Percentiles rank a stretch among this genome's conserved stretches.
These are phyloP conservation scores for Amphimedon queenslandica DNA, from an alignment of 37 sponge, comb jelly and placozoan species.

Conservation along the genomic window DNA sequence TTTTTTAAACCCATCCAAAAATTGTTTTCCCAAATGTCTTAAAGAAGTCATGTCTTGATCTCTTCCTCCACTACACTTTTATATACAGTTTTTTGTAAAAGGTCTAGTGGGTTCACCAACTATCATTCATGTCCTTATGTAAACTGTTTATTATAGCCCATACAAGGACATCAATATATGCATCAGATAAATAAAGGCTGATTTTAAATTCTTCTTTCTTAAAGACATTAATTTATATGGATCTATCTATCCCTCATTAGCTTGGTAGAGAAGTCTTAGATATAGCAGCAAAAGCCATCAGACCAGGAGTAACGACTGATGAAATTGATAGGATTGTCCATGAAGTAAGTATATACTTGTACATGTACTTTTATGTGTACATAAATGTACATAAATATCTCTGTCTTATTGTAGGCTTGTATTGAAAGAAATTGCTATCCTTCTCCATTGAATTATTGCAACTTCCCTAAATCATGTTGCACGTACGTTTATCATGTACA, in stretches of 20 bases:
- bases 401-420: slow-evolving; percentile 51
- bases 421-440: slow-evolving; percentile 93
- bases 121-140: no score
- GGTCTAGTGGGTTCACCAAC: no score
- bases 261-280: slow-evolving; percentile 91
- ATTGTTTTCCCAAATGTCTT: no score
- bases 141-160: no score
- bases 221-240: neutral
- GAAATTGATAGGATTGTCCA: slow-evolving; percentile 86
- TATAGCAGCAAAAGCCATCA: slow-evolving; percentile 51
- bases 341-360: slow-evolving; percentile 42
- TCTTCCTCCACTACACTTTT: no score
- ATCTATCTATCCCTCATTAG: no score
- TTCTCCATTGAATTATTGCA: slow-evolving; percentile 89
- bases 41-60: no score
- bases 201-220: slow-evolving; percentile 2
- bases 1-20: no score
- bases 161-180: no score
- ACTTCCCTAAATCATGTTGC: slow-evolving; percentile 96
- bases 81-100: no score
- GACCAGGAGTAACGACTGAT: slow-evolving; percentile 80
- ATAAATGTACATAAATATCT: neutral
- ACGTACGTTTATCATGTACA: slow-evolving; percentile 55
- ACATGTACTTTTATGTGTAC: slow-evolving; percentile 1
- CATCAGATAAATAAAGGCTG: no score